Evolutionary conservation across 23 tunicate species (phyloP).

Genomic region (Botrylloides violaceus): DNA sequence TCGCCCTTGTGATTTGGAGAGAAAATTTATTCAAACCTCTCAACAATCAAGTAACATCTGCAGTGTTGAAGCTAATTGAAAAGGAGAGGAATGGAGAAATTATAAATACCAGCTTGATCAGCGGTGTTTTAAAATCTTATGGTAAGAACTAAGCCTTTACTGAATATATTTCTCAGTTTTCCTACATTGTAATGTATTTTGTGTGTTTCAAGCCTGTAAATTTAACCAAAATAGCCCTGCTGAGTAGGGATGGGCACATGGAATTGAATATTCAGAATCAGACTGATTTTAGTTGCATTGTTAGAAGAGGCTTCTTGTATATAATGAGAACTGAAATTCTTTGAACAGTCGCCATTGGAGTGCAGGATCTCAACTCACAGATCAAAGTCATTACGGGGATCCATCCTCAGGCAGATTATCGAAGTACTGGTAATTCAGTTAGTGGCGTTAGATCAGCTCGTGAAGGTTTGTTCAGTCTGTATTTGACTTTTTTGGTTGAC

Average conservation of each 20-base stretch:
- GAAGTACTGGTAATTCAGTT: constrained; percentile 17
- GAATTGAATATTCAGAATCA: too few species aligned
- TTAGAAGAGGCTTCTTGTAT: background rate
- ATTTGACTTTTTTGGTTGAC: too few species aligned
- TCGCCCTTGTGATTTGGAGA: constrained; percentile 77
- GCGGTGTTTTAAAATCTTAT: constrained; percentile 82
- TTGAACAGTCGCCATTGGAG: background rate
- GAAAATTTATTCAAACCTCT: constrained; percentile 66
- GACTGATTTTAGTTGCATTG: too few species aligned
- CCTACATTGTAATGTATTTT: too few species aligned
- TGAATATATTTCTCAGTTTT: too few species aligned
- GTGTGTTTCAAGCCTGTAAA: too few species aligned
- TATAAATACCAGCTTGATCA: constrained; percentile 79
- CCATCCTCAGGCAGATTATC: constrained; percentile 11
- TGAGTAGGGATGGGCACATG: too few species aligned
- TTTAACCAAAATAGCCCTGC: too few species aligned
- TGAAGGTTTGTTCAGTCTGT: constrained; percentile 4
- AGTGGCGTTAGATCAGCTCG: background rate
- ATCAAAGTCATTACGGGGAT: background rate
- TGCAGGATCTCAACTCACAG: background rate
- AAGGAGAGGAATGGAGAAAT: constrained; percentile 96
- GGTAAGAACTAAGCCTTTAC: too few species aligned
- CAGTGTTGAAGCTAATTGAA: constrained; percentile 85
- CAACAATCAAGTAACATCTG: constrained; percentile 89
- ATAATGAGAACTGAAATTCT: background rate